Conservation (phyloP, 2,888 invertebrate species). For the Nomada fucata region DNA sequence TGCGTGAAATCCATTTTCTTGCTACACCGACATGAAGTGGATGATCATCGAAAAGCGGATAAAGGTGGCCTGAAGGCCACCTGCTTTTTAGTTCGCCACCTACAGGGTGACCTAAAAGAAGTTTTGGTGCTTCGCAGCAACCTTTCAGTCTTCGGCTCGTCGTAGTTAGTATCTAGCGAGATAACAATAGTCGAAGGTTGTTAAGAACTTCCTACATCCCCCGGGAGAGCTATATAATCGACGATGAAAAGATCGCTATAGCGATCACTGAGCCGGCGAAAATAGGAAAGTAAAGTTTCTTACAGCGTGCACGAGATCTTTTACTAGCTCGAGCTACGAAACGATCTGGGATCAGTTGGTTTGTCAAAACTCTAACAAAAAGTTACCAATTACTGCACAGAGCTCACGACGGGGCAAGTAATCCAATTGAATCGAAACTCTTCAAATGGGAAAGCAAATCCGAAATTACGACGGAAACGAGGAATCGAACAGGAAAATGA, state of each 20-base stretch:
- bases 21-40: neutral
- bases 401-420: neutral
- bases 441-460: neutral
- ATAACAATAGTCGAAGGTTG: slow-evolving; percentile 23
- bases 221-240: slow-evolving; percentile 35
- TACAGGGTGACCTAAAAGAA: slow-evolving; percentile 25
- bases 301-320: neutral
- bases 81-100: slow-evolving; percentile 40
- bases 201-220: slow-evolving; percentile 30
- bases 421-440: neutral
- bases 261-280: slow-evolving; percentile 5
- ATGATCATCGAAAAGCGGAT: slow-evolving; percentile 36
- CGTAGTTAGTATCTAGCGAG: slow-evolving; percentile 1
- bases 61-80: slow-evolving; percentile 43
- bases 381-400: neutral
- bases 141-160: neutral
- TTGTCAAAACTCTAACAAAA: neutral
- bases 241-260: slow-evolving; percentile 15
- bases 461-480: neutral
- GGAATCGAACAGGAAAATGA: neutral
- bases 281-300: slow-evolving; percentile 31
- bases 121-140: neutral
- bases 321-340: slow-evolving; percentile 4
- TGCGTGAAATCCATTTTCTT: neutral
- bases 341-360: neutral